Percentiles rank a stretch among this genome's conserved stretches.
phyloP scores from a whole-genome alignment of 2,888 invertebrate genomes.

The Iselma pallidipennis region DNA sequence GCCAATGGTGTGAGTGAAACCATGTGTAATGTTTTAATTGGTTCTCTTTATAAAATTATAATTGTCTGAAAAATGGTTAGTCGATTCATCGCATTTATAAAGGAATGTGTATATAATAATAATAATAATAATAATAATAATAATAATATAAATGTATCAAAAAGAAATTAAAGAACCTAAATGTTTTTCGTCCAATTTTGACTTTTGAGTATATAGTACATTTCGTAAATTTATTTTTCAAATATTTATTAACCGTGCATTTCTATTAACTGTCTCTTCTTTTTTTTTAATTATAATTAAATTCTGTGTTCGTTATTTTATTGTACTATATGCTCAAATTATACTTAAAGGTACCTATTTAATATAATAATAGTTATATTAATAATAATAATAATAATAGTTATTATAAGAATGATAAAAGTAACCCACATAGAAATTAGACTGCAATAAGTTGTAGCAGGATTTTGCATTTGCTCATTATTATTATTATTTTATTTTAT shows the following conservation, averaged over 20 bases:
- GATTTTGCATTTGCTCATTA: slow-evolving; percentile 41
- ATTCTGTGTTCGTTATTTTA: neutral
- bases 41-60: slow-evolving; percentile 23
- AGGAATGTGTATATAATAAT: slow-evolving; percentile 39
- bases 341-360: slow-evolving; percentile 52
- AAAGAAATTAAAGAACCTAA: slow-evolving; percentile 47
- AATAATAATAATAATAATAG: slow-evolving; percentile 45
- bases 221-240: slow-evolving; percentile 14
- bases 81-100: slow-evolving; percentile 38
- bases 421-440: slow-evolving; percentile 30
- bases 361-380: slow-evolving; percentile 48
- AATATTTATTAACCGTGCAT: slow-evolving; percentile 11
- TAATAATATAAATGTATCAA: slow-evolving; percentile 36
- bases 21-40: slow-evolving; percentile 35
- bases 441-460: slow-evolving; percentile 23
- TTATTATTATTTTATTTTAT: slow-evolving; percentile 27
- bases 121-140: neutral
- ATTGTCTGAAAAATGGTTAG: slow-evolving; percentile 26
- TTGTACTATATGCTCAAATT: slow-evolving; percentile 53
- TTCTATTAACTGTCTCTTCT: slow-evolving; percentile 6
- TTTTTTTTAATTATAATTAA: no score
- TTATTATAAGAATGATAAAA: slow-evolving; percentile 41
- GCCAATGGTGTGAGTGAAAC: slow-evolving; percentile 50
- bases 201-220: slow-evolving; percentile 52
- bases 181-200: slow-evolving; percentile 55